phyloP scores from a whole-genome alignment of 23 tunicate species.

The Styela plicata region DNA sequence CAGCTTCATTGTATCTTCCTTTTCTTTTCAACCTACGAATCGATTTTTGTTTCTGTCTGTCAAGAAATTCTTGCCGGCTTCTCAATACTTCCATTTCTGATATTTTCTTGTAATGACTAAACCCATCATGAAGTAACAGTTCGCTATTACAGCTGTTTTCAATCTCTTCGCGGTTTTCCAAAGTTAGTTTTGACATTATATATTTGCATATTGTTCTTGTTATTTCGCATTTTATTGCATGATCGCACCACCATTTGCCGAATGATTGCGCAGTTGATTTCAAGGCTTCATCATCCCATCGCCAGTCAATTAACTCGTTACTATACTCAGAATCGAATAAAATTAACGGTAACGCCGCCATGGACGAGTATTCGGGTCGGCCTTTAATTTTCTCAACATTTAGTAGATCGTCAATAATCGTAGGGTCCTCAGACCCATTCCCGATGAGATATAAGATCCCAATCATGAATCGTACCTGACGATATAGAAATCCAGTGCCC shows the following conservation, averaged over 20 bases:
- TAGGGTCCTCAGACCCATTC: conserved; percentile 1
- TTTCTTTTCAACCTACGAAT: conserved; percentile 5
- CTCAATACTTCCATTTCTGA: background rate
- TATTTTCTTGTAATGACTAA: background rate
- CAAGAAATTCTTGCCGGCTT: conserved; percentile 22
- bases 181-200: background rate
- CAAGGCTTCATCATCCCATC: conserved; percentile 53
- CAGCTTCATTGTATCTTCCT: conserved; percentile 13
- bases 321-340: conserved; percentile 43
- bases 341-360: conserved; percentile 22
- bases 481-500: conserved; percentile 35
- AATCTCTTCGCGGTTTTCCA: background rate
- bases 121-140: background rate
- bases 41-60: background rate
- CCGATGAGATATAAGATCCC: conserved; percentile 33
- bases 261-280: conserved; percentile 19
- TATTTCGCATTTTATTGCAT: conserved; percentile 33
- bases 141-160: background rate
- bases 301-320: conserved; percentile 43
- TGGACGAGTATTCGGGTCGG: conserved; percentile 5
- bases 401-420: conserved; percentile 33
- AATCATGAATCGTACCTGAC: conserved; percentile 47
- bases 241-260: conserved; percentile 9
- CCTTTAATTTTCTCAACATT: conserved; percentile 41
- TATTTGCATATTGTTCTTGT: conserved; percentile 28